Evolutionary conservation across 2,797 vertebrate genomes (phyloP).

Genomic region (Dendrocincla tyrannina): DNA sequence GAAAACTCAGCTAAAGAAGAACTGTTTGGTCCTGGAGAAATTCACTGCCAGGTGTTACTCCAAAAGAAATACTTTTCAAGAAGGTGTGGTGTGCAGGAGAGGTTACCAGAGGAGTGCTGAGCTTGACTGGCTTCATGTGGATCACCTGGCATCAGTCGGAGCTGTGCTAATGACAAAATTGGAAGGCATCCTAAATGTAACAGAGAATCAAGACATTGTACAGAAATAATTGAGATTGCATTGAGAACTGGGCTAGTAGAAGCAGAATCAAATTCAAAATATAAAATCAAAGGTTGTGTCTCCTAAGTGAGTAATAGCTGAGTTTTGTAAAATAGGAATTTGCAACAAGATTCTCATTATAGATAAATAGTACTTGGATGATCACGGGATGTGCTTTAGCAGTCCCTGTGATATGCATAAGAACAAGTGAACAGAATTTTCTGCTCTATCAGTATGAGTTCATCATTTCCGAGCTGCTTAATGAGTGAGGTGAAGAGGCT

Average conservation of each 20-base stretch:
- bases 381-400: background rate
- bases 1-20: background rate
- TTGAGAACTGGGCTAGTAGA: slow-evolving; percentile 10
- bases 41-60: background rate
- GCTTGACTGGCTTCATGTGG: background rate
- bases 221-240: background rate
- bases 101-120: background rate
- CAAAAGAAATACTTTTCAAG: background rate
- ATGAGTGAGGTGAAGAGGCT: background rate
- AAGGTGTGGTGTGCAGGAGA: background rate
- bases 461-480: background rate
- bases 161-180: background rate
- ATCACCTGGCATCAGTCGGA: background rate
- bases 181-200: slow-evolving; percentile 23
- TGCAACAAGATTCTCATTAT: slow-evolving; percentile 21
- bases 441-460: background rate
- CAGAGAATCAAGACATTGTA: background rate
- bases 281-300: background rate
- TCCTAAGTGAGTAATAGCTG: background rate
- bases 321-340: background rate
- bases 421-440: slow-evolving; percentile 6
- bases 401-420: background rate
- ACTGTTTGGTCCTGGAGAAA: background rate
- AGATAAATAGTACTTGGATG: background rate
- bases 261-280: slow-evolving; percentile 7